Evolutionary conservation across 64 coral and sea anemone species (phyloP), one percentile per base, ranked within the genome.

Genomic region (Dendrophyllia cribrosa): DNA sequence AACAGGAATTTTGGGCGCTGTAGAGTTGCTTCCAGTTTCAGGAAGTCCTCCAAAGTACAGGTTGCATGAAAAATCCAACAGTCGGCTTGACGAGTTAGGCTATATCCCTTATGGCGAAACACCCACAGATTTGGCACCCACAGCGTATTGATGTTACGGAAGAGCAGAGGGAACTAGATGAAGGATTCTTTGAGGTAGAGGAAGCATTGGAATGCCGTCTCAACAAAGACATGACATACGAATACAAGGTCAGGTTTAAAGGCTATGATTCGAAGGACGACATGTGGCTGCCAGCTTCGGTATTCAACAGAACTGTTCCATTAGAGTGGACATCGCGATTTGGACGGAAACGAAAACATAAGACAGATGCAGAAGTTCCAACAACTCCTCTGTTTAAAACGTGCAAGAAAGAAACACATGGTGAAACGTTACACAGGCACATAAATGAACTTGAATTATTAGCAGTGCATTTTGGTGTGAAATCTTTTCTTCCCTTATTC

Each of bases 361-460:
- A 64, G 23, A 34, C 67, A 45, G 82, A 85, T 20, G 10, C 8
- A 13, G 62, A 85, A 24, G 9, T 48, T n/a, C 10, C 34, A 34
- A 2, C 34, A 34, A 34, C 34, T 34, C 34, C 34, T 34, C 34
- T 19, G 14, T 14, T 19, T 19, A 14, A 66, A 66, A 66, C 6
- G 3, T 19, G 20, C 5, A 13, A 13, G 14, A 66, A 66, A 20
- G 15, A 66, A 66, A 66, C 34, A 34, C 34, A 34, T 34, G 34
- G 34, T 34, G 63, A 13, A 66, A 66, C 63, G 63, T 66, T 6
- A 66, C n/a, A 72, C 45, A 61, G 69, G 23, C 76, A 91, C 15
- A 91, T 91, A 17, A 82, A 91, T 91, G 76, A 71, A 53, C 77
- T 82, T 82, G 76, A 91, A 82, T 56, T 91, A 77, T 66, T 65